Evolutionary conservation across 2,888 invertebrate species (phyloP).

Genomic region (Thera obeliscata): DNA sequence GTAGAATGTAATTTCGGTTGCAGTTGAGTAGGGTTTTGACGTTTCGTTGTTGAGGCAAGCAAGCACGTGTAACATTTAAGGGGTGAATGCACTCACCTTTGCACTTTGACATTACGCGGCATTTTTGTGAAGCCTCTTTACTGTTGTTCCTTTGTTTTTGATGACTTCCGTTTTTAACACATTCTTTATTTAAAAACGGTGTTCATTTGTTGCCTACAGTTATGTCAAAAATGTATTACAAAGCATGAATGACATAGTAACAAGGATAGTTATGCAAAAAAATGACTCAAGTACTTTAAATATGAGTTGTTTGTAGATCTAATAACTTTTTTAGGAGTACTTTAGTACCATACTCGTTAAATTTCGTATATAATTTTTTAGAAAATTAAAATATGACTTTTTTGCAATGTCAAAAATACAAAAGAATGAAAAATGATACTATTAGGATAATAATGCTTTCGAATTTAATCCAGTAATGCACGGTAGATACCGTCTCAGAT

Average conservation of each 20-base stretch:
- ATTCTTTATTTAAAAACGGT: not conserved
- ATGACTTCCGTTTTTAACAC: slow-evolving; percentile 14
- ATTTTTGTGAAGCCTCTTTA: slow-evolving; percentile 36
- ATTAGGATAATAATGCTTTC: too few relatives aligned
- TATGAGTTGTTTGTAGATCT: too few relatives aligned
- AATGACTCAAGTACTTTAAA: too few relatives aligned
- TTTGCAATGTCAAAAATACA: too few relatives aligned
- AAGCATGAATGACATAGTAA: not conserved
- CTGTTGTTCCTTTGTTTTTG: slow-evolving; percentile 24
- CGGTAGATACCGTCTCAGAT: too few relatives aligned
- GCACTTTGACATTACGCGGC: slow-evolving; percentile 65
- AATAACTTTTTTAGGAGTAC: too few relatives aligned
- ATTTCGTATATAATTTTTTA: too few relatives aligned
- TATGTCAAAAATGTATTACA: not conserved
- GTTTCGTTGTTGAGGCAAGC: slow-evolving; percentile 30
- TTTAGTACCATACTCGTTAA: too few relatives aligned
- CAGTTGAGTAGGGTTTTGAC: slow-evolving; percentile 28
- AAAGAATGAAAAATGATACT: too few relatives aligned
- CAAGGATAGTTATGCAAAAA: too few relatives aligned
- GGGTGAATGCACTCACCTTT: slow-evolving; percentile 70
- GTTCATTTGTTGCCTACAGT: not conserved
- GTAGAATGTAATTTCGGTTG: slow-evolving; percentile 38
- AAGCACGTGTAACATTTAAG: slow-evolving; percentile 70
- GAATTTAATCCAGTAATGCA: too few relatives aligned
- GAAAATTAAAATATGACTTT: too few relatives aligned